Evolutionary conservation across 2,888 invertebrate genomes (phyloP).

Genomic region (Drosophila neotestacea): DNA sequence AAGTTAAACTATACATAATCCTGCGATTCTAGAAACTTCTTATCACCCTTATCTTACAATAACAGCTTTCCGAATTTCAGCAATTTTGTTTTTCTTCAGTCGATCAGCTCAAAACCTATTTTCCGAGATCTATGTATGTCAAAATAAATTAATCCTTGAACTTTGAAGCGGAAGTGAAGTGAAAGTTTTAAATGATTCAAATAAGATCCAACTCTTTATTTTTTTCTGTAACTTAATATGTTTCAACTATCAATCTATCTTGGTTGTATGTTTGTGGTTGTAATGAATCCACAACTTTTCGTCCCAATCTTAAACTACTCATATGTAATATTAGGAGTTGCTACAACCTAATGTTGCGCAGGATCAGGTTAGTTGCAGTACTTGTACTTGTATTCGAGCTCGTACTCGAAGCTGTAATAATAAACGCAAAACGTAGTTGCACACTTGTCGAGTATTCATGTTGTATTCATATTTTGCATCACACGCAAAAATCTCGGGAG

Average conservation of each 20-base stretch:
- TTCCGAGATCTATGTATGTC: not conserved
- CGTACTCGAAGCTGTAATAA: conserved; percentile 36
- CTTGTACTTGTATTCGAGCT: conserved; percentile 6
- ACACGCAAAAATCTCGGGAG: conserved; percentile 67
- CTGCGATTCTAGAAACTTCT: too few relatives aligned
- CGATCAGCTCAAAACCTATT: not conserved
- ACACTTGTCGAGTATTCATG: conserved; percentile 76
- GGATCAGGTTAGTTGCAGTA: conserved; percentile 9
- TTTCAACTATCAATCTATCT: not conserved
- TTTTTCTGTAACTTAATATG: too few relatives aligned
- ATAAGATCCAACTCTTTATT: too few relatives aligned
- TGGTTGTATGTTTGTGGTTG: not conserved
- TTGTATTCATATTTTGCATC: conserved; percentile 77
- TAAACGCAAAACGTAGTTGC: conserved; percentile 61
- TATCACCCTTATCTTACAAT: too few relatives aligned
- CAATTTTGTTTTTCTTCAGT: too few relatives aligned
- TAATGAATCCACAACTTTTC: conserved; percentile 1
- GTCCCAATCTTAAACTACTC: not conserved
- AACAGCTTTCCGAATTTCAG: too few relatives aligned
- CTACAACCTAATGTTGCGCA: not conserved
- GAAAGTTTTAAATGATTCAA: too few relatives aligned
- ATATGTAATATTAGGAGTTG: conserved; percentile 1
- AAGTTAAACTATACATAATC: too few relatives aligned
- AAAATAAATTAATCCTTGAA: not conserved
- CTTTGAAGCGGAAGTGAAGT: too few relatives aligned